Base-by-base conservation (phyloP, 1,140 invertebrate genomes). In the Bombyx mandarina region DNA sequence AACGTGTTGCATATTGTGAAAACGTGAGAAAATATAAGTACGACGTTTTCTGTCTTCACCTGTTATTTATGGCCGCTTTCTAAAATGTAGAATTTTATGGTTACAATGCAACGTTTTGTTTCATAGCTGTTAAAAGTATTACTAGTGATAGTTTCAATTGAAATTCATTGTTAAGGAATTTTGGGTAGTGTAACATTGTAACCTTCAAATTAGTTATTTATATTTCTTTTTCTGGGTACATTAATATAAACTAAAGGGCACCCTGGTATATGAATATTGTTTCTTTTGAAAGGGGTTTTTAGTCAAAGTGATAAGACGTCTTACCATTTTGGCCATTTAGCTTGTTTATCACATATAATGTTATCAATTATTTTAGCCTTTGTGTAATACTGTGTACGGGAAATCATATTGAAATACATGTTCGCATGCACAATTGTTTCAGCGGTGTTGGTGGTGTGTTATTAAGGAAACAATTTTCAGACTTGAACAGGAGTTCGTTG, bases 391-490 rank as follows among this genome's bases (percentile, higher is more conserved):
- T 35, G 26, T 35, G 26, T 5, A 35, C 26, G 26, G 59, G 58
- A 62, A 65, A 59, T 61, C 60, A 63, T 70, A 65, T 65, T 65
- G 60, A 67, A 67, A 68, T 61, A 68, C 64, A 71, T 35, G 26
- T 68, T 66, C 66, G 69, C 68, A 71, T 62, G 63, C 60, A 66
- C 55, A 54, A 56, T 57, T 47, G n/a, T 18, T 43, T 54, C 57
- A 56, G 52, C 42, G 45, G 52, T 43, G 45, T 57, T 52, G 59
- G 55, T 60, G 69, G 63, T 67, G 51, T 67, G 65, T 72, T 71
- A 72, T 71, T 73, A 76, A 70, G 71, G 60, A 70, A 76, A 74
- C 73, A 67, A 63, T 69, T 71, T 64, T 58, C 58, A 71, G 66
- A 70, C 64, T 63, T 48, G 53, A 61, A 62, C 61, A 62, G 65